Percentiles rank a stretch among this genome's conserved stretches.
These are phyloP conservation scores for Chelonus formosanus DNA, from an alignment of 2,888 invertebrate genomes.

Conservation along the genomic window DNA sequence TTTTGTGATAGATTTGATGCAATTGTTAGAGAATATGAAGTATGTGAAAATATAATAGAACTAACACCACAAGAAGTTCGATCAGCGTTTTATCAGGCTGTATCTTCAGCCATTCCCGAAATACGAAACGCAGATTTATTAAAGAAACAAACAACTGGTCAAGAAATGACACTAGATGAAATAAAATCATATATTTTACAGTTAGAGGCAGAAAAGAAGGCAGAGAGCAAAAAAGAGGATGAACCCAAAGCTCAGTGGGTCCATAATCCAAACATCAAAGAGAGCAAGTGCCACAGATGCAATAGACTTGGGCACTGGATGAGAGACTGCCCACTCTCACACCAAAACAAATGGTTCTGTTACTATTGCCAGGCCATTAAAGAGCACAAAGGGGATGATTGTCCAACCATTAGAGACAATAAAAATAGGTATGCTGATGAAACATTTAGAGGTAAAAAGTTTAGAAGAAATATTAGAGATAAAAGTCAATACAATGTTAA, in stretches of 20 bases:
- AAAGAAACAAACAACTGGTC: neutral
- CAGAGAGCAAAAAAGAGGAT: neutral
- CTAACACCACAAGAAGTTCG: constrained; percentile 27
- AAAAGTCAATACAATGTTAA: neutral
- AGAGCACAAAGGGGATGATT: constrained; percentile 26
- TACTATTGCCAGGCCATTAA: constrained; percentile 23
- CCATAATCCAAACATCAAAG: neutral
- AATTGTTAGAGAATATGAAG: neutral
- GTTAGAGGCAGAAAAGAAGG: constrained; percentile 23
- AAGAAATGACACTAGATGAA: constrained; percentile 17
- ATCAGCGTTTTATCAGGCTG: constrained; percentile 39
- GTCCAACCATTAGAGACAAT: constrained; percentile 6
- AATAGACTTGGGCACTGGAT: constrained; percentile 10
- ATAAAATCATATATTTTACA: constrained; percentile 26
- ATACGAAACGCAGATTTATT: constrained; percentile 15
- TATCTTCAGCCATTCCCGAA: constrained; percentile 32
- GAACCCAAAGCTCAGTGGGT: neutral
- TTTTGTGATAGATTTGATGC: constrained; percentile 26
- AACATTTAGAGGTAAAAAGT: neutral
- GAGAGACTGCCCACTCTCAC: constrained; percentile 6
- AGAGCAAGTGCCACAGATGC: neutral
- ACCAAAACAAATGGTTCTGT: constrained; percentile 21
- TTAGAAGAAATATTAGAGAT: neutral
- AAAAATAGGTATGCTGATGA: constrained; percentile 19
- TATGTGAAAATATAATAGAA: neutral